These are phyloP conservation scores for Heliangelus exortis DNA, from an alignment of 2,797 vertebrate genomes.

Conservation along the genomic window DNA sequence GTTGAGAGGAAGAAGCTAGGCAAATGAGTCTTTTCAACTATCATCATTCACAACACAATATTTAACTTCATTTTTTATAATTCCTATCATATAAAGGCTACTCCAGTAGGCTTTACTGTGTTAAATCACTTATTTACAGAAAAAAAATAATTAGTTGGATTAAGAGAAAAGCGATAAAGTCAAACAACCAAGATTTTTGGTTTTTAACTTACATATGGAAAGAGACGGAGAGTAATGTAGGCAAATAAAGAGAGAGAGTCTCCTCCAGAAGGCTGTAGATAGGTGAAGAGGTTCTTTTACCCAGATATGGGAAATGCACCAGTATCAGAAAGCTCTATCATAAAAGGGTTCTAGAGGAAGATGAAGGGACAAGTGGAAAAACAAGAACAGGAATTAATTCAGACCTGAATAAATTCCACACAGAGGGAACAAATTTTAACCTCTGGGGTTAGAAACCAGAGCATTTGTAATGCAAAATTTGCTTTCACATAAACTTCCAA, in stretches of 20 bases:
- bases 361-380: background rate
- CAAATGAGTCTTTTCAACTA: constrained; percentile 24
- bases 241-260: background rate
- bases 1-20: constrained; percentile 18
- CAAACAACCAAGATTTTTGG: background rate
- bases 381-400: background rate
- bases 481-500: background rate
- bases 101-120: background rate
- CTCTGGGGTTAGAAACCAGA: background rate
- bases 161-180: background rate
- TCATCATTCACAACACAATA: constrained; percentile 10
- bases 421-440: background rate
- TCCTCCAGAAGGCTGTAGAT: background rate
- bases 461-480: background rate
- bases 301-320: background rate
- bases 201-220: background rate
- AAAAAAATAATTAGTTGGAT: background rate
- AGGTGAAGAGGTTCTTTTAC: background rate
- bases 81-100: background rate
- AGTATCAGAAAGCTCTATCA: background rate
- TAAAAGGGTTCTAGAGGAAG: background rate
- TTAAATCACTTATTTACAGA: background rate
- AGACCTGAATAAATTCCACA: background rate
- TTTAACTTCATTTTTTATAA: constrained; percentile 20
- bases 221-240: background rate